Conservation (phyloP, 92 coral and sea anemone species). For the Phenganax subtilis region DNA sequence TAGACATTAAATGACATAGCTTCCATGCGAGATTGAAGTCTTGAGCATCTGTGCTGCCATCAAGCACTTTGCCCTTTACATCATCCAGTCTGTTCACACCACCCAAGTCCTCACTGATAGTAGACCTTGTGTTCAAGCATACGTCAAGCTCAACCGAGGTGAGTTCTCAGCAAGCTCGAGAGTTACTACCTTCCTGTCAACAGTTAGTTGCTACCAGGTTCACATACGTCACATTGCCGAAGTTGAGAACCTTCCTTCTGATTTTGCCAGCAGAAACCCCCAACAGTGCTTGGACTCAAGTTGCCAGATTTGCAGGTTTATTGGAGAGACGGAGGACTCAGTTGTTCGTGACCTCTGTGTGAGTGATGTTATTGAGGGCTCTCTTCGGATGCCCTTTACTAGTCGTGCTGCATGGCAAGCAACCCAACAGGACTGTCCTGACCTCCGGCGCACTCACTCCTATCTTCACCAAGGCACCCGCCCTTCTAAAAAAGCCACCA, state of each 20-base stretch:
- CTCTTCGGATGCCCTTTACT: slow-evolving; percentile 32
- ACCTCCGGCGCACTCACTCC: slow-evolving; percentile 46
- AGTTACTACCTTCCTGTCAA: slow-evolving; percentile 48
- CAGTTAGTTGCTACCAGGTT: slow-evolving; percentile 39
- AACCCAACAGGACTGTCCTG: slow-evolving; percentile 45
- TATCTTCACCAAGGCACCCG: slow-evolving; percentile 48
- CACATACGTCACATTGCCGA: slow-evolving; percentile 39
- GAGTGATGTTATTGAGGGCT: no score
- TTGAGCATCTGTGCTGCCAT: slow-evolving; percentile 43
- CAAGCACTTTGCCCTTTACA: slow-evolving; percentile 44
- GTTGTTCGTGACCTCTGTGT: slow-evolving; percentile 34
- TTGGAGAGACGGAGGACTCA: no score
- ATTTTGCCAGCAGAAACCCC: slow-evolving; percentile 49
- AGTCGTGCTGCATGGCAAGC: slow-evolving; percentile 51
- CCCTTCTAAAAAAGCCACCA: slow-evolving; percentile 49
- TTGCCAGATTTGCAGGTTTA: slow-evolving; percentile 47
- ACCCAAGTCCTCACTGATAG: slow-evolving; percentile 55
- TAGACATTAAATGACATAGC: slow-evolving; percentile 37
- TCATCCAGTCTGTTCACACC: slow-evolving; percentile 41
- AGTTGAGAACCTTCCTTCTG: slow-evolving; percentile 45
- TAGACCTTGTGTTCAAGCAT: slow-evolving; percentile 54
- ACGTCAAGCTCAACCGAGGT: slow-evolving; percentile 48
- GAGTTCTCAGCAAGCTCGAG: slow-evolving; percentile 54
- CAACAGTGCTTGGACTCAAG: slow-evolving; percentile 31
- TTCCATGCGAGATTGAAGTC: slow-evolving; percentile 53